phyloP scores from a whole-genome alignment of 1,140 invertebrate species.

The Papilio helenus region DNA sequence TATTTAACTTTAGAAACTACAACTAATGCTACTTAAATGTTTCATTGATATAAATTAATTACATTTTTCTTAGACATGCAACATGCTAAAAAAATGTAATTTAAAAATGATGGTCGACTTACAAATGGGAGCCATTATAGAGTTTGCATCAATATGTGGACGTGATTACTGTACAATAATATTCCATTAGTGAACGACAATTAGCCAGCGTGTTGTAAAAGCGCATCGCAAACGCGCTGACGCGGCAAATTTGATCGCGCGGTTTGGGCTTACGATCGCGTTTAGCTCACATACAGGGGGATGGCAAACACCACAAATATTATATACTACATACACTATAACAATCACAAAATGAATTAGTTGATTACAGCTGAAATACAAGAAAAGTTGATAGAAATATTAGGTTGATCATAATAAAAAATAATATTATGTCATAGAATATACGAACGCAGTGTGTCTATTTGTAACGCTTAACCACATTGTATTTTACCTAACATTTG shows the following conservation, averaged over 20 bases:
- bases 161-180: constrained; percentile 27
- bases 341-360: background rate
- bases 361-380: no score
- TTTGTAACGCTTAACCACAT: no score
- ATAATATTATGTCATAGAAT: no score
- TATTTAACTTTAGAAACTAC: background rate
- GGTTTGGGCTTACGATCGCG: constrained; percentile 70
- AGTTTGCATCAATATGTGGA: background rate
- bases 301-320: constrained; percentile 12
- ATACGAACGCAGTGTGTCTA: no score
- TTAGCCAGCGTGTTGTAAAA: constrained; percentile 51
- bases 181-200: constrained; percentile 44
- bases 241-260: constrained; percentile 79
- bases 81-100: no score
- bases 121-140: background rate
- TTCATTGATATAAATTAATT: no score
- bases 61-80: no score
- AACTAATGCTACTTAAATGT: no score
- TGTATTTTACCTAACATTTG: background rate
- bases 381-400: no score
- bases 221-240: constrained; percentile 65
- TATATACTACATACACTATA: no score
- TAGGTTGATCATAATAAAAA: no score
- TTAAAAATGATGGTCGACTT: no score
- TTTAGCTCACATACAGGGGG: constrained; percentile 72